These are phyloP conservation scores for Eupithecia vulgata DNA, from an alignment of 2,888 invertebrate genomes.

Conservation along the genomic window DNA sequence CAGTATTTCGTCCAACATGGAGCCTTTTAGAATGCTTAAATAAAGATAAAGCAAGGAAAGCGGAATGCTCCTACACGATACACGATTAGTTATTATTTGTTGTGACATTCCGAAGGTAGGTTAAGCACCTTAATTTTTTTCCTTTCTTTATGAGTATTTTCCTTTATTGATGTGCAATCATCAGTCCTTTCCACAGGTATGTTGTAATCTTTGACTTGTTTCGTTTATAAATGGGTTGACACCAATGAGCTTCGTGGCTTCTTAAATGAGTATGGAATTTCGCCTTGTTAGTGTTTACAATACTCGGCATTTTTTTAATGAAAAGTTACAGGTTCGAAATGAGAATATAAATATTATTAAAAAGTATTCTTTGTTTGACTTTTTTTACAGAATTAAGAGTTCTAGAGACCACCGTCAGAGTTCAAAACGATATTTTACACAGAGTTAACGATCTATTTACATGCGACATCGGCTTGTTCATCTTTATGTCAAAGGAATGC, in stretches of 20 bases:
- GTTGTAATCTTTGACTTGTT: slow-evolving; percentile 15
- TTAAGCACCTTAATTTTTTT: slow-evolving; percentile 38
- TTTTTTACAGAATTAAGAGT: slow-evolving; percentile 35
- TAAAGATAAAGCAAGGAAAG: background rate
- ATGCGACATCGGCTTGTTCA: slow-evolving; percentile 57
- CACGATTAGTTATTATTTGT: slow-evolving; percentile 27
- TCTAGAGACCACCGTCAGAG: slow-evolving; percentile 65
- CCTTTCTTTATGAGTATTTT: slow-evolving; percentile 27
- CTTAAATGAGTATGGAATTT: slow-evolving; percentile 18
- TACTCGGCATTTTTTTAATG: slow-evolving; percentile 7
- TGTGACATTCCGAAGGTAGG: slow-evolving; percentile 37
- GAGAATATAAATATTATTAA: slow-evolving; percentile 49
- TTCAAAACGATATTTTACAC: slow-evolving; percentile 72
- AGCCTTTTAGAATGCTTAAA: slow-evolving; percentile 41
- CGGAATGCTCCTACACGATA: background rate
- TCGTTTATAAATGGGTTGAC: slow-evolving; percentile 15
- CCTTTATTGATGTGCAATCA: slow-evolving; percentile 29
- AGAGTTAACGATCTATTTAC: slow-evolving; percentile 77
- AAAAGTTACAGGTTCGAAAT: slow-evolving; percentile 20
- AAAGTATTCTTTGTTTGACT: slow-evolving; percentile 36
- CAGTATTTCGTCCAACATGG: background rate
- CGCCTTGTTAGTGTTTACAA: slow-evolving; percentile 16
- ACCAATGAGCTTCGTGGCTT: slow-evolving; percentile 12
- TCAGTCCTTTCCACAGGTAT: slow-evolving; percentile 22
- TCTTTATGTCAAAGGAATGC: slow-evolving; percentile 75